phyloP scores from a whole-genome alignment of 2,113 vertebrate genomes.

The Tragelaphus scriptus region DNA sequence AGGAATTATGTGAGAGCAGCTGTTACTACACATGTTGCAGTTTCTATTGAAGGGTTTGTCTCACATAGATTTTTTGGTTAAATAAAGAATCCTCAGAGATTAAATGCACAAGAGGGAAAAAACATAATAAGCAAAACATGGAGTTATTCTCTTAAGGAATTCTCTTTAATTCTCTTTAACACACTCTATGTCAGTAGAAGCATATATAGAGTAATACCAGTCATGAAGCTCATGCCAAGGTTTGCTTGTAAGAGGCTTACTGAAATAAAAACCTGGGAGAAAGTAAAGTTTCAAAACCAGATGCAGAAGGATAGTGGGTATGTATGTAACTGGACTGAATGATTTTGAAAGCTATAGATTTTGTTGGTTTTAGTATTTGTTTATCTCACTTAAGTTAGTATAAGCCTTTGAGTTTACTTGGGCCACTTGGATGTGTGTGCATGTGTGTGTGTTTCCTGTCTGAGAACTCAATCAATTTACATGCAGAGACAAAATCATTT shows the following conservation, averaged over 20 bases:
- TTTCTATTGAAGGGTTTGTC: neutral
- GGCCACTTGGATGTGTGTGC: too few relatives aligned
- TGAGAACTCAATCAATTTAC: neutral
- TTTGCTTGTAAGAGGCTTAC: neutral
- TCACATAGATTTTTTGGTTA: slow-evolving; percentile 38
- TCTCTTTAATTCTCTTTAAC: neutral
- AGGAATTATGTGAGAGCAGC: slow-evolving; percentile 53
- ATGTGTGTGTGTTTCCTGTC: accelerated
- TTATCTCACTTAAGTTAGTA: neutral
- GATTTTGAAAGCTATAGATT: neutral
- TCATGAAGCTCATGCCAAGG: neutral
- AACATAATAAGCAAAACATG: neutral
- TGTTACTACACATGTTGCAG: slow-evolving; percentile 21
- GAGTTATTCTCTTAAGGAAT: slow-evolving; percentile 10
- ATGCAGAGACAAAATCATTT: neutral
- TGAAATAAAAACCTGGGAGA: neutral
- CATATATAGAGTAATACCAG: neutral
- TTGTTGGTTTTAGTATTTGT: neutral
- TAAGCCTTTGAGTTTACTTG: neutral
- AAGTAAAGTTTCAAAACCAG: neutral
- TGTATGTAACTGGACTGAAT: neutral
- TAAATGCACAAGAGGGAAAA: neutral
- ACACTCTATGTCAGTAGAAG: neutral
- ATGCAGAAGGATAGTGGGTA: neutral
- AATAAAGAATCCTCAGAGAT: neutral